A percentile compares a stretch with the other conserved stretches of the same genome.
phyloP scores from a whole-genome alignment of 2,888 invertebrate species.

The Drosophila prolongata region DNA sequence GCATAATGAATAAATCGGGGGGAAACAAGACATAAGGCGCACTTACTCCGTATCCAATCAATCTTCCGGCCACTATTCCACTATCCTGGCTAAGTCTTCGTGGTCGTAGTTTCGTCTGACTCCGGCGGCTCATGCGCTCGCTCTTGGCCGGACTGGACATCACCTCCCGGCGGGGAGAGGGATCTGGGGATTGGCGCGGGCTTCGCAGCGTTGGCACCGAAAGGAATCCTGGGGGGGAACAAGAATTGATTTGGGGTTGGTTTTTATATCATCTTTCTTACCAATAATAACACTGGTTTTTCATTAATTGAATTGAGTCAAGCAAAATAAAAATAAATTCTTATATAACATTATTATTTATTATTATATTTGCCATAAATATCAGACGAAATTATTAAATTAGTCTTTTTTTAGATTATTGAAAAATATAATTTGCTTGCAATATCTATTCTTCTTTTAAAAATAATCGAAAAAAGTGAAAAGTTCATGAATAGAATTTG shows the following conservation, averaged over 20 bases:
- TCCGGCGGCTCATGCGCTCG: slow-evolving; percentile 67
- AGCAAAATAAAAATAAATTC: no score
- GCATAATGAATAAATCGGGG: background rate
- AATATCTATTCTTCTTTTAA: no score
- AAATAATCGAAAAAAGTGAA: no score
- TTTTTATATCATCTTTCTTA: no score
- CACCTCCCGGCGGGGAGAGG: slow-evolving; percentile 72
- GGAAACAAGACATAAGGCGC: background rate
- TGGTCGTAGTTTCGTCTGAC: slow-evolving; percentile 61
- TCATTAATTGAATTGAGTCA: background rate
- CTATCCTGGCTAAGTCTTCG: slow-evolving; percentile 84
- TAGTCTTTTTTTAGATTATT: no score
- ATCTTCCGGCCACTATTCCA: slow-evolving; percentile 81
- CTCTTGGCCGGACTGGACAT: slow-evolving; percentile 84
- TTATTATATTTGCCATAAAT: no score
- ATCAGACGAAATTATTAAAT: no score
- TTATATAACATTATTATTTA: no score
- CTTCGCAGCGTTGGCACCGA: slow-evolving; percentile 82
- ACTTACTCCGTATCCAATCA: slow-evolving; percentile 75
- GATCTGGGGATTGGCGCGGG: slow-evolving; percentile 55
- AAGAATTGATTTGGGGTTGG: background rate
- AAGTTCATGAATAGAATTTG: no score
- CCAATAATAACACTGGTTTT: no score
- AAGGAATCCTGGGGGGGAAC: slow-evolving; percentile 73
- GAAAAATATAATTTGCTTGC: no score